Conservation (phyloP, 1,140 invertebrate genomes). For the Bombus polaris region DNA sequence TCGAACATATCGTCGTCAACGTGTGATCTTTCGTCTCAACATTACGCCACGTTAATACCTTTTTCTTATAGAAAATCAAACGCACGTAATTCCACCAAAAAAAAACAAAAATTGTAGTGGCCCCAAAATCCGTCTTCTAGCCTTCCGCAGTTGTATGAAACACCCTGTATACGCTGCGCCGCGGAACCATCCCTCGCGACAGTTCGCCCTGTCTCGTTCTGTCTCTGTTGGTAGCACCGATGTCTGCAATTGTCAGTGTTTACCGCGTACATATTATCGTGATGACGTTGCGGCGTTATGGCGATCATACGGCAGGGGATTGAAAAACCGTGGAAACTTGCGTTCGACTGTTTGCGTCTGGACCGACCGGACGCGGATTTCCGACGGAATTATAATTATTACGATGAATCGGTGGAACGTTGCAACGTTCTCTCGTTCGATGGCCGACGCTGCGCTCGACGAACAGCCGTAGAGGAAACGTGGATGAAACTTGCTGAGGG, state of each 20-base stretch:
- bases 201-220: background rate
- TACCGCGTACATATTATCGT: constrained; percentile 52
- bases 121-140: fast-evolving
- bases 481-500: background rate
- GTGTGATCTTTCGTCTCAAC: fast-evolving
- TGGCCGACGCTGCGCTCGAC: background rate
- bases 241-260: constrained; percentile 51
- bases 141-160: background rate
- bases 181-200: background rate
- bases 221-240: background rate
- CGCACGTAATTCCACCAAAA: no score
- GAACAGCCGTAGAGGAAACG: no score
- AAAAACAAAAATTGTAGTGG: no score
- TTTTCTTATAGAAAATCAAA: no score
- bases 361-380: constrained; percentile 17
- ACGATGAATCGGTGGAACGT: no score
- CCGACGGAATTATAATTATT: constrained; percentile 32
- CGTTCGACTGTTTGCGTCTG: constrained; percentile 37
- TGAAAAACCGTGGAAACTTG: constrained; percentile 32
- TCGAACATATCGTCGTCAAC: no score
- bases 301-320: background rate
- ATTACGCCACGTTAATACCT: no score
- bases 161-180: background rate
- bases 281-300: constrained; percentile 57
- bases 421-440: no score